Conservation (phyloP, 2,888 invertebrate species). For the Osedax fenrisi region DNA sequence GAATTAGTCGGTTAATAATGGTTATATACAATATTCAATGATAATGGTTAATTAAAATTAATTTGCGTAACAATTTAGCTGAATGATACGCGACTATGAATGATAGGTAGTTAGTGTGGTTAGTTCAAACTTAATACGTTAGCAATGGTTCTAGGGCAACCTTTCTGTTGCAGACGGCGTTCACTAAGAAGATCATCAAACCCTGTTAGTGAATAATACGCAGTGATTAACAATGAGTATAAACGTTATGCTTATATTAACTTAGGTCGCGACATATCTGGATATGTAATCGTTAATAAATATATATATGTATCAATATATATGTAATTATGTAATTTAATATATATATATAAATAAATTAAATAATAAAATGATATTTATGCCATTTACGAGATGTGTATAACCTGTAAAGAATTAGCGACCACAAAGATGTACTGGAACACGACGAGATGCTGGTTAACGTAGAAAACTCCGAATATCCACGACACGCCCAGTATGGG, state of each 20-base stretch:
- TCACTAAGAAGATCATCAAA: constrained; percentile 37
- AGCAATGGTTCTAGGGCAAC: no score
- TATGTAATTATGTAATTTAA: background rate
- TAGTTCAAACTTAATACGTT: no score
- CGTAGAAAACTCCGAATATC: constrained; percentile 34
- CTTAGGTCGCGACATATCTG: background rate
- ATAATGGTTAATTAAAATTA: background rate
- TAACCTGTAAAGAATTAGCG: constrained; percentile 35
- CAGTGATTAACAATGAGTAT: background rate
- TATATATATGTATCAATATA: background rate
- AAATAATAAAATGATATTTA: background rate
- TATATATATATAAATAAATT: background rate
- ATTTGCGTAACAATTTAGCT: no score
- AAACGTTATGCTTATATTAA: background rate
- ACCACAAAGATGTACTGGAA: constrained; percentile 36
- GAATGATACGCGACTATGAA: no score
- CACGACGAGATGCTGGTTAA: constrained; percentile 31
- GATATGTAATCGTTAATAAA: background rate
- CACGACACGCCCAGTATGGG: constrained; percentile 35
- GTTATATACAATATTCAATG: no score
- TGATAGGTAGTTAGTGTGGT: no score
- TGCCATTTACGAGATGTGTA: background rate
- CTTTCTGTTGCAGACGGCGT: constrained; percentile 35
- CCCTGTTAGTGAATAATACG: constrained; percentile 32
- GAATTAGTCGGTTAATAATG: background rate